Evolutionary conservation across 2,888 invertebrate genomes (phyloP).

Genomic region (Vannuccia rotundouncinata): DNA sequence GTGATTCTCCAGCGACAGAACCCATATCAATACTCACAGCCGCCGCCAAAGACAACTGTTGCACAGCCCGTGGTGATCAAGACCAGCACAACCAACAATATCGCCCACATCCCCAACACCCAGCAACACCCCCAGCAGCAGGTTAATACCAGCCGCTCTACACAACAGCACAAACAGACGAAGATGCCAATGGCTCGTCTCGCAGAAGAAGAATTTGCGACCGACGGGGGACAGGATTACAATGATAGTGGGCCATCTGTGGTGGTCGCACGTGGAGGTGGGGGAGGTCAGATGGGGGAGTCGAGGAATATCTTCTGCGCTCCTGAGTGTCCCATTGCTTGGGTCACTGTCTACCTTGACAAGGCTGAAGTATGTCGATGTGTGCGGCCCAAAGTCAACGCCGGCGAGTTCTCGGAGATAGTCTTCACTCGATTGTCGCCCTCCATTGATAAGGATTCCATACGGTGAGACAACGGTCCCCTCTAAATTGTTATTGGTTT

Average conservation of each 20-base stretch:
- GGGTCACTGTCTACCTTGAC: conserved; percentile 46
- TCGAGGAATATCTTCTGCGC: conserved; percentile 3
- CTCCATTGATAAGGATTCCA: conserved; percentile 45
- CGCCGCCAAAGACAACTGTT: neutral
- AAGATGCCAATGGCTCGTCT: conserved; percentile 30
- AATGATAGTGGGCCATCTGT: neutral
- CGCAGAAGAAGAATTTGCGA: conserved; percentile 28
- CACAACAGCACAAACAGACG: neutral
- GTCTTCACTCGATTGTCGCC: conserved; percentile 44
- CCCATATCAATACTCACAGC: neutral
- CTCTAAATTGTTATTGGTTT: neutral
- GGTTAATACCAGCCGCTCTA: neutral
- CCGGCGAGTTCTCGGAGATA: conserved; percentile 43
- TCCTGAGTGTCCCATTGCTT: conserved; percentile 16
- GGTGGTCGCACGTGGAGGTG: neutral
- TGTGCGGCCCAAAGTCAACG: conserved; percentile 30
- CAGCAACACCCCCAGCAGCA: neutral
- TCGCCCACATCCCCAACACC: too few relatives aligned
- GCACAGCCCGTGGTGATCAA: neutral
- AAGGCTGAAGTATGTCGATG: conserved; percentile 45
- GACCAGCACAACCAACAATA: neutral
- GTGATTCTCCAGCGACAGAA: neutral
- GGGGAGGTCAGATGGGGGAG: neutral
- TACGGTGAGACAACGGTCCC: conserved; percentile 43
- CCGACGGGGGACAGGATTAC: conserved; percentile 12